phyloP scores from a whole-genome alignment of 2,797 vertebrate genomes.

The Hoplostethus mediterraneus region DNA sequence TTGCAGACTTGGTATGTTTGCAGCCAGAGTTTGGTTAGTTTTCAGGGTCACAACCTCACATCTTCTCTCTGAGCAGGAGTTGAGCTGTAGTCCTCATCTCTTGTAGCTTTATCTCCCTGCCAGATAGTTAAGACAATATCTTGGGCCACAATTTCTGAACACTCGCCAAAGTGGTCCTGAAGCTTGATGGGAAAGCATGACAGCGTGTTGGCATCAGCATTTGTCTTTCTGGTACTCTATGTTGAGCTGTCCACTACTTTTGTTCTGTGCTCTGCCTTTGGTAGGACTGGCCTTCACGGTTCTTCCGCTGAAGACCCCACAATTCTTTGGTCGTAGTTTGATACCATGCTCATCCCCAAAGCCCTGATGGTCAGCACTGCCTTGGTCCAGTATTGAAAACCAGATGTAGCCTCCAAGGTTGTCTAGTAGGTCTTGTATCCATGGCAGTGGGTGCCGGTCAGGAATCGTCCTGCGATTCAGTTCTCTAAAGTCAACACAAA shows the following conservation, averaged over 20 bases:
- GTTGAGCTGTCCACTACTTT: slow-evolving; percentile 6
- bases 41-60: not conserved
- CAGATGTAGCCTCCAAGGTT: not conserved
- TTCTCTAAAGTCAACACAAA: not conserved
- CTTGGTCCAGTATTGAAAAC: slow-evolving; percentile 23
- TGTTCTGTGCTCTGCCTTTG: not conserved
- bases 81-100: no score
- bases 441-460: not conserved
- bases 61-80: not conserved
- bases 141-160: no score
- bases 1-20: no score
- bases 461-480: slow-evolving; percentile 5
- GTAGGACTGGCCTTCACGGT: not conserved
- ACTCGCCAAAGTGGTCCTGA: no score
- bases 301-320: slow-evolving; percentile 1
- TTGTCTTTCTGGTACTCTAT: no score
- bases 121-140: no score
- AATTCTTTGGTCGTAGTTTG: slow-evolving; percentile 3
- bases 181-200: no score
- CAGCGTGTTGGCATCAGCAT: no score
- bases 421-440: slow-evolving; percentile 1
- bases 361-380: slow-evolving; percentile 12
- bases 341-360: slow-evolving; percentile 14
- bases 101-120: no score
- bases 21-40: not conserved